These are phyloP conservation scores for Anas platyrhynchos DNA, from an alignment of 2,113 vertebrate genomes.

Conservation along the genomic window DNA sequence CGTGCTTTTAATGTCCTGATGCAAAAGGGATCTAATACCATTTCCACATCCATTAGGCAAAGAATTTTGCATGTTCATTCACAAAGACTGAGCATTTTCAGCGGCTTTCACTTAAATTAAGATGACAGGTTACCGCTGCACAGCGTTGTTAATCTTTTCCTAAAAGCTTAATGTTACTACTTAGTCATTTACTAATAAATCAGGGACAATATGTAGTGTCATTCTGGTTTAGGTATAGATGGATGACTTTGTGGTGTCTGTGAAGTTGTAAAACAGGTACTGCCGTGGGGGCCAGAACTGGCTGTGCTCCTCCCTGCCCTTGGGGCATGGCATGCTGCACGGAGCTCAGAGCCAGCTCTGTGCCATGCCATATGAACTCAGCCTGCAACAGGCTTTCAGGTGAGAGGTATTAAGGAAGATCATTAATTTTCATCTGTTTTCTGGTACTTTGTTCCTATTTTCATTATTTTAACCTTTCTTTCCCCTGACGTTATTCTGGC, in stretches of 20 bases:
- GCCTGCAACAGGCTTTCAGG: background rate
- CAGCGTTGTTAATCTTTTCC: conserved; percentile 78
- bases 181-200: conserved; percentile 83
- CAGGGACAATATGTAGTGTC: conserved; percentile 74
- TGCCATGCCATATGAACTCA: background rate
- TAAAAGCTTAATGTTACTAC: conserved; percentile 82
- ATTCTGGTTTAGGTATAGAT: conserved; percentile 72
- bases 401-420: background rate
- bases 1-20: background rate
- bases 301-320: conserved; percentile 1
- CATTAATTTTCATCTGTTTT: background rate
- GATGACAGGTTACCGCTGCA: conserved; percentile 71
- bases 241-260: conserved; percentile 44
- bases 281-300: background rate
- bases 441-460: background rate
- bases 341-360: background rate
- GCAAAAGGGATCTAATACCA: conserved; percentile 18
- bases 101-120: conserved; percentile 76
- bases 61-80: conserved; percentile 58
- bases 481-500: background rate
- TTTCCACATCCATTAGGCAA: conserved; percentile 71
- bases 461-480: background rate
- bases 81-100: conserved; percentile 75
- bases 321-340: background rate
- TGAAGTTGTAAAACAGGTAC: conserved; percentile 19